Evolutionary conservation across 2,113 vertebrate genomes (phyloP).

Genomic region (Potamarius usumacintae): DNA sequence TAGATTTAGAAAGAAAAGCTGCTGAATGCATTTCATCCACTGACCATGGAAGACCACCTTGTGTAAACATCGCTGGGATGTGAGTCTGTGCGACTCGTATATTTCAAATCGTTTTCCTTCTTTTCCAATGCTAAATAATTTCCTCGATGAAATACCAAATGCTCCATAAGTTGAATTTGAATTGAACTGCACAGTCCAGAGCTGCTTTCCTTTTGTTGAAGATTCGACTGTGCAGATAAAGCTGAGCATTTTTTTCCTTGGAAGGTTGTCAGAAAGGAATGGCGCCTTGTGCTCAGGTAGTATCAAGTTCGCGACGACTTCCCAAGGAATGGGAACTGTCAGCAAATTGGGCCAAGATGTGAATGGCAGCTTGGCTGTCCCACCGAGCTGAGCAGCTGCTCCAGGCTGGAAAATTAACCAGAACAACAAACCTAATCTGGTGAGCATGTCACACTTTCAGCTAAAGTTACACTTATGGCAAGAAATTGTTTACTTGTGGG

Average conservation of each 20-base stretch:
- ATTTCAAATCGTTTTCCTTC: not conserved
- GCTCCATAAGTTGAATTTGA: not conserved
- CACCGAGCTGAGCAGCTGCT: conserved; percentile 10
- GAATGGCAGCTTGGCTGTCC: conserved; percentile 9
- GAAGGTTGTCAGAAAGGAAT: conserved; percentile 27
- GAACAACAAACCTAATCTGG: conserved; percentile 8
- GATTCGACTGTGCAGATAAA: not conserved
- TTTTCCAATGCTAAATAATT: not conserved
- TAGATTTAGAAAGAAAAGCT: not conserved
- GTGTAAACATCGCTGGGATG: conserved; percentile 40
- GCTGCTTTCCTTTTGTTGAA: not conserved
- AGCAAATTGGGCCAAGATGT: not conserved
- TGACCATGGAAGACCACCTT: conserved; percentile 29
- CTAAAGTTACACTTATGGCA: not conserved
- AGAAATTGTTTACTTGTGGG: not conserved
- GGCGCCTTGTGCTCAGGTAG: not conserved
- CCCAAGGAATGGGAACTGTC: conserved; percentile 19
- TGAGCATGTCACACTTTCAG: conserved; percentile 22
- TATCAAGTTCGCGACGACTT: conserved; percentile 13
- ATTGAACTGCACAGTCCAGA: not conserved
- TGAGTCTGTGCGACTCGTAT: not conserved
- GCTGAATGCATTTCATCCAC: not conserved
- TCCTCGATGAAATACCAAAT: not conserved
- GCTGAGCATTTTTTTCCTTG: not conserved
- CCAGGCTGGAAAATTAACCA: conserved; percentile 2